Percentiles rank a stretch among this genome's conserved stretches.
Conservation (phyloP, 2,888 invertebrate species). For the Drosophila paracracens region DNA sequence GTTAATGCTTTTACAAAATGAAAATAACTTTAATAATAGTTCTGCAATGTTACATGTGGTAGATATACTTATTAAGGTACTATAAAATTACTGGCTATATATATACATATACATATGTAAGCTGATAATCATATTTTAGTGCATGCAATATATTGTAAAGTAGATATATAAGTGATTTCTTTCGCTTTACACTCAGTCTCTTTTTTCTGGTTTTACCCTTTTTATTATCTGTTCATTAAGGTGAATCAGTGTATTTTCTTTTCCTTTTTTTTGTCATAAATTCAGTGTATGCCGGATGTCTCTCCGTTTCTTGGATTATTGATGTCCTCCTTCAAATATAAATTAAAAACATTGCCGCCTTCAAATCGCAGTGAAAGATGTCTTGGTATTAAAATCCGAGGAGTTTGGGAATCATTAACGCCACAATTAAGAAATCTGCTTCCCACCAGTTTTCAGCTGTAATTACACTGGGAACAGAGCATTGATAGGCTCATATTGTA, state of each 20-base stretch:
- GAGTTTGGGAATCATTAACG: not conserved
- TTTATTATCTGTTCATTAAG: not conserved
- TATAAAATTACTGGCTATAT: not conserved
- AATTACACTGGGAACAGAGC: not conserved
- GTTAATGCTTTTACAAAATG: not conserved
- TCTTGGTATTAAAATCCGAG: not conserved
- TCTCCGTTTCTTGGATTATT: not conserved
- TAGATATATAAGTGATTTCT: not conserved
- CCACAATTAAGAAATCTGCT: not conserved
- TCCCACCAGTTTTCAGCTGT: not conserved
- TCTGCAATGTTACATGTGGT: not conserved
- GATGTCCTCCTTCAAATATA: not conserved
- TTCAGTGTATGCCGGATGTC: not conserved
- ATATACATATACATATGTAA: not conserved
- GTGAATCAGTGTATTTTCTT: not conserved
- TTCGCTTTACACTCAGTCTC: constrained; percentile 2
- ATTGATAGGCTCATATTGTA: not conserved
- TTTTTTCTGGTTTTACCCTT: not conserved
- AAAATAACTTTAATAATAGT: not conserved
- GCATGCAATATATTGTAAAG: not conserved
- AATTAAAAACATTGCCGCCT: not conserved
- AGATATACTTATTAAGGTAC: constrained; percentile 2
- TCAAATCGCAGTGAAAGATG: not conserved
- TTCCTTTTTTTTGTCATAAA: not conserved
- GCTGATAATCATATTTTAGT: not conserved